phyloP scores from a whole-genome alignment of 1,140 invertebrate species.

The Elysia chlorotica region DNA sequence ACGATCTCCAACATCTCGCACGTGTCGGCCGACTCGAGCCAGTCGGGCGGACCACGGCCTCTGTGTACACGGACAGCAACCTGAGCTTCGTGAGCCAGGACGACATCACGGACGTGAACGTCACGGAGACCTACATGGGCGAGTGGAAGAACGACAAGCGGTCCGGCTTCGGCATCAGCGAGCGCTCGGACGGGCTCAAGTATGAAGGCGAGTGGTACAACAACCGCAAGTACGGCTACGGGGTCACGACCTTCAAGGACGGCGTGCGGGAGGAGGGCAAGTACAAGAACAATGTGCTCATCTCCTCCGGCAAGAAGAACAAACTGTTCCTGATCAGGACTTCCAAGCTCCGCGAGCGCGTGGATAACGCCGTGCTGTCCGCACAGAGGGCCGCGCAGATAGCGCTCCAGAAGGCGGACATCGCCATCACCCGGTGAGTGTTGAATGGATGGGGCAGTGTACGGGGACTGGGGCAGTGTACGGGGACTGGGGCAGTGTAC shows the following conservation, averaged over 20 bases:
- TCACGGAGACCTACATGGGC: conserved; percentile 98
- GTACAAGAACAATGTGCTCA: conserved; percentile 98
- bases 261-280: conserved; percentile 96
- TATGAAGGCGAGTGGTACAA: conserved; percentile 99
- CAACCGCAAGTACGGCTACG: conserved; percentile 99
- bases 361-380: conserved; percentile 92
- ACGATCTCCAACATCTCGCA: conserved; percentile 61
- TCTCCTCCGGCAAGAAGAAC: conserved; percentile 96
- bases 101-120: conserved; percentile 89
- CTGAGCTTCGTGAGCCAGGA: conserved; percentile 94
- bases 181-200: conserved; percentile 93
- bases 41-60: conserved; percentile 75
- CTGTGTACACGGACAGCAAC: conserved; percentile 90
- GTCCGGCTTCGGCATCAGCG: conserved; percentile 95
- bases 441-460: too few relatives aligned
- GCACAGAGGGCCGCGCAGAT: conserved; percentile 97
- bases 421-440: conserved; percentile 87
- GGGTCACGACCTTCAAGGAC: conserved; percentile 97
- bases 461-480: too few relatives aligned
- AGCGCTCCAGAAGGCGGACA: conserved; percentile 97
- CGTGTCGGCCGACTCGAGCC: conserved; percentile 61
- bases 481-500: too few relatives aligned
- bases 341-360: conserved; percentile 93
- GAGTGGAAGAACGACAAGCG: conserved; percentile 99
- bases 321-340: conserved; percentile 96